Percentiles rank a stretch among this genome's conserved stretches.
phyloP scores from a whole-genome alignment of 2,113 vertebrate species.

The Ardeotis arabs region DNA sequence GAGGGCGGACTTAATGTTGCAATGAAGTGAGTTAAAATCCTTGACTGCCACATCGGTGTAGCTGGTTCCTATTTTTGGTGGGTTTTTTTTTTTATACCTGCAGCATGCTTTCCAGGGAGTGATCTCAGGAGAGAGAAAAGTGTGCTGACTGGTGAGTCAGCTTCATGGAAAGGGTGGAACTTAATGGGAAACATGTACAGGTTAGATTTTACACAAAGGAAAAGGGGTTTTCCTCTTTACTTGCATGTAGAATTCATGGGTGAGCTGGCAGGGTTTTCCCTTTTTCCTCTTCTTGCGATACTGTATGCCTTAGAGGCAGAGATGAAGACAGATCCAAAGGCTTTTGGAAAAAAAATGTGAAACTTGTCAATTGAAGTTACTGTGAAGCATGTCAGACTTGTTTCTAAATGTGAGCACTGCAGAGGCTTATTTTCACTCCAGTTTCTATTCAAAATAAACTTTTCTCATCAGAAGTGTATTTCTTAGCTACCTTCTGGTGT shows the following conservation, averaged over 20 bases:
- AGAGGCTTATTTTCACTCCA: neutral
- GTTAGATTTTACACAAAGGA: neutral
- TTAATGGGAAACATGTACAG: neutral
- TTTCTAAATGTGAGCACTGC: neutral
- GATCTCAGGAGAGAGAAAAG: neutral
- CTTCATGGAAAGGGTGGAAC: neutral
- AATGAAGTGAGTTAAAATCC: neutral
- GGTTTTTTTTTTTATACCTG: neutral
- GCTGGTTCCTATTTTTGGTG: neutral
- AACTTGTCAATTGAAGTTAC: neutral
- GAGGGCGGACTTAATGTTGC: neutral
- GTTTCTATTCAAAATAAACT: conserved; percentile 52
- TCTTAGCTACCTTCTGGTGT: neutral
- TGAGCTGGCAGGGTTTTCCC: neutral
- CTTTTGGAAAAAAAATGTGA: neutral
- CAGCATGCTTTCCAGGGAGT: neutral
- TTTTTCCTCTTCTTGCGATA: neutral
- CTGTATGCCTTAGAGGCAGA: neutral
- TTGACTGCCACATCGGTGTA: neutral
- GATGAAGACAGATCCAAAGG: neutral
- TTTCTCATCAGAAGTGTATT: neutral
- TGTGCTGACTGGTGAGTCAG: neutral
- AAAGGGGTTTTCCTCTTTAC: neutral
- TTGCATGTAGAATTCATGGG: neutral
- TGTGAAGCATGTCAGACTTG: neutral